Conservation (phyloP, 2,113 vertebrate genomes). For the Cyrtonyx montezumae region DNA sequence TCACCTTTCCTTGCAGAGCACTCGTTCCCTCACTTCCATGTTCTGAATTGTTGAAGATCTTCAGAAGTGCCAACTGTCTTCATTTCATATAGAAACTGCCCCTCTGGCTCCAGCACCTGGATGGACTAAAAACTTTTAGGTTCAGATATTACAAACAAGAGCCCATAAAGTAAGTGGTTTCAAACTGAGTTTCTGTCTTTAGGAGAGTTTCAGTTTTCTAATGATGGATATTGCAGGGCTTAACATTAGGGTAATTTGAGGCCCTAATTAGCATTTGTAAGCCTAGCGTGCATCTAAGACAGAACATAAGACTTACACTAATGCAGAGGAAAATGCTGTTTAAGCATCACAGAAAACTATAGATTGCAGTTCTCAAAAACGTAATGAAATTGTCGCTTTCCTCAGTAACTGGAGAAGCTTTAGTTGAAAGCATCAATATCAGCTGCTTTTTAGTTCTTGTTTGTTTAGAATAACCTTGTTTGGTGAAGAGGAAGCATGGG, state of each 20-base stretch:
- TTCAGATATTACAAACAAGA: background rate
- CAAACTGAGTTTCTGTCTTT: background rate
- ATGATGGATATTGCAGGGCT: background rate
- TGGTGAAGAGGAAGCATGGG: rapidly evolving
- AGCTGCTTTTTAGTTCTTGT: background rate
- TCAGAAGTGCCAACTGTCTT: background rate
- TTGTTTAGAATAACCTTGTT: background rate
- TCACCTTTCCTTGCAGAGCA: background rate
- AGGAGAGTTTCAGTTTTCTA: background rate
- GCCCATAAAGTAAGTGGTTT: background rate
- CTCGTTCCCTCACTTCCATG: background rate
- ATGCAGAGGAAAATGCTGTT: background rate
- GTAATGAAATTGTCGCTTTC: background rate
- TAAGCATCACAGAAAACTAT: background rate
- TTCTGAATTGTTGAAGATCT: background rate
- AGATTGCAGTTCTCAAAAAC: background rate
- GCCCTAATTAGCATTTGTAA: background rate
- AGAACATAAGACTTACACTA: background rate
- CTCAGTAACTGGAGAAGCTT: background rate
- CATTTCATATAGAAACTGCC: background rate
- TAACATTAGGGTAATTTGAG: background rate
- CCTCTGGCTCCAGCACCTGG: background rate
- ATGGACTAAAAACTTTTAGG: background rate
- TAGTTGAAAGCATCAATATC: background rate
- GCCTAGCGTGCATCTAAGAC: background rate